Evolutionary conservation across 2,113 vertebrate genomes (phyloP), one percentile per base, ranked within the genome.

Genomic region (Equus quagga): DNA sequence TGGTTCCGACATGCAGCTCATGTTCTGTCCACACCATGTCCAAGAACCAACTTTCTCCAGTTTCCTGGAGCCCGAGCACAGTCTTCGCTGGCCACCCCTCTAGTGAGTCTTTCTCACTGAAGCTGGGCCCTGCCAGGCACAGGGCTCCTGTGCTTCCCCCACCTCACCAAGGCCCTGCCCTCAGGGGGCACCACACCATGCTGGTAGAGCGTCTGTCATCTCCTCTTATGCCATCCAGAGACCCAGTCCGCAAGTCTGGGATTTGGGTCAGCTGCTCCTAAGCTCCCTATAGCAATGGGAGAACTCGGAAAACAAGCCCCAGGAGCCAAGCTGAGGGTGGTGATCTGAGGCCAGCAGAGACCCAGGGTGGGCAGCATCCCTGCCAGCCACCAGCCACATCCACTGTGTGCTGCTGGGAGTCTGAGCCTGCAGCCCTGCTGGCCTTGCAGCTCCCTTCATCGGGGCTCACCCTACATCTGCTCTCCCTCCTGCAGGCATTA

Each of bases 141-240:
- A 19, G 15, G 73, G 51, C 14, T 2, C 8, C 73, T 31, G 73
- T 51, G 73, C 46, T 76, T 41, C 17, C 15, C 28, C 26, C 15
- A 33, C 8, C 26, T 31, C 36, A 18, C 15, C 0, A 0, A 41
- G 26, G 46, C 11, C 73, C 46, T 4, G 1, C 0, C 15, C 73
- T 31, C 14, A 3, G 46, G 46, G 26, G 15, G 31, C 46, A 33
- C 0, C 1, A 6, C 26, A 28, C 46, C 26, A 26, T 33, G 73
- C 15, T 1, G 4, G 73, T 41, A 76, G 44, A 31, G 8, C 31
- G 46, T 46, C 73, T 49, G 24, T 21, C 73, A 6, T 51, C 28
- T 17, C 28, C 28, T 2, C 46, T 76, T 51, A 49, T 49, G 49
- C 49, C 73, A 76, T 75, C 44, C 1, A 1, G 26, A 75, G 44